phyloP scores from a whole-genome alignment of 2,888 invertebrate genomes.

The Synanthedon tipuliformis region DNA sequence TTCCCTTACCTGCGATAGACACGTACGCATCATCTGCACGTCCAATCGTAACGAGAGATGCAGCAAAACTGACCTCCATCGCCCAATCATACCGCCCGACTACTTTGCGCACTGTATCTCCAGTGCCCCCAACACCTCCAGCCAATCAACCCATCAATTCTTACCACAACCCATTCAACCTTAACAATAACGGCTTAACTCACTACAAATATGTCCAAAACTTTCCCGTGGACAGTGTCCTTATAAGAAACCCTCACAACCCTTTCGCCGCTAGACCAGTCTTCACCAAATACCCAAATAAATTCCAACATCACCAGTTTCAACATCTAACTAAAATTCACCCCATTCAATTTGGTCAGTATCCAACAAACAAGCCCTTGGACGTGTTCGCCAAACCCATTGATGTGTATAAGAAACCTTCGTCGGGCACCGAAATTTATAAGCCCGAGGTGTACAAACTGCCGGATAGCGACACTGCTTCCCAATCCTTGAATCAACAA shows the following conservation, averaged over 20 bases:
- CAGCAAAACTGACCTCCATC: constrained; percentile 53
- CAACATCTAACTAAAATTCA: constrained; percentile 53
- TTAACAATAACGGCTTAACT: constrained; percentile 31
- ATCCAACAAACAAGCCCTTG: constrained; percentile 39
- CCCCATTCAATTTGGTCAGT: constrained; percentile 49
- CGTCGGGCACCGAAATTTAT: constrained; percentile 35
- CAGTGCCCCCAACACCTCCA: constrained; percentile 27
- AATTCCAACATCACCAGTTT: constrained; percentile 43
- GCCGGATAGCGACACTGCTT: constrained; percentile 45
- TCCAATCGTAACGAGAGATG: constrained; percentile 47
- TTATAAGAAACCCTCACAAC: constrained; percentile 52
- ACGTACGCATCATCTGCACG: constrained; percentile 49
- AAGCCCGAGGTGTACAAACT: constrained; percentile 57
- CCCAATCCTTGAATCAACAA: constrained; percentile 43
- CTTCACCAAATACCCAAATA: constrained; percentile 44
- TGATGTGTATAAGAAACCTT: constrained; percentile 34
- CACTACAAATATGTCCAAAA: constrained; percentile 57
- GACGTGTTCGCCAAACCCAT: constrained; percentile 46
- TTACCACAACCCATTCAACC: constrained; percentile 55
- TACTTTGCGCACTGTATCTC: constrained; percentile 39
- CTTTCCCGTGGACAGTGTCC: constrained; percentile 44
- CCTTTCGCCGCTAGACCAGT: constrained; percentile 44
- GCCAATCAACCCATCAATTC: constrained; percentile 57
- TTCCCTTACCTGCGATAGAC: constrained; percentile 42
- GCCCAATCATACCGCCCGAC: constrained; percentile 62